These are phyloP conservation scores for Coluber constrictor DNA, from an alignment of 2,797 vertebrate species.

Conservation along the genomic window DNA sequence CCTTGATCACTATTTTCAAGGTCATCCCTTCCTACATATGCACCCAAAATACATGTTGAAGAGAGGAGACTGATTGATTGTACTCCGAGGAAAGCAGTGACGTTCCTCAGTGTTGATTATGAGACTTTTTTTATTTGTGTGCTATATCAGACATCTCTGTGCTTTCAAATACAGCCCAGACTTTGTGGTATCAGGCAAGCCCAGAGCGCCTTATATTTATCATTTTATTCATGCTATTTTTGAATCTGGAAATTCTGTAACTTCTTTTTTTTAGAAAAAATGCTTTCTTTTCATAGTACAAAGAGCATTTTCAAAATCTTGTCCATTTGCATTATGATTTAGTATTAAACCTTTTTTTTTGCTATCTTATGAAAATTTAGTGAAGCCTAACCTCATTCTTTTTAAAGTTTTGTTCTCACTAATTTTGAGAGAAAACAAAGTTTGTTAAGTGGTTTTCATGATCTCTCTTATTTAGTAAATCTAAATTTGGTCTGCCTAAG, in stretches of 20 bases:
- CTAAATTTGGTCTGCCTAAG: slow-evolving; percentile 52
- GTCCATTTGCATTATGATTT: slow-evolving; percentile 36
- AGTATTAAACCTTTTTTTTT: slow-evolving; percentile 28
- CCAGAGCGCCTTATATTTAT: slow-evolving; percentile 37
- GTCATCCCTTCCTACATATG: slow-evolving; percentile 16
- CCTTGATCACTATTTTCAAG: slow-evolving; percentile 55
- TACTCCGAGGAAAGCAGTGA: slow-evolving; percentile 42
- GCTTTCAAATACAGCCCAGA: slow-evolving; percentile 11
- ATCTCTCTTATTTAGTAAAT: slow-evolving; percentile 46
- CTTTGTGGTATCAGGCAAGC: slow-evolving; percentile 54
- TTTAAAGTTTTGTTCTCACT: slow-evolving; percentile 62
- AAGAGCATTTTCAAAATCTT: slow-evolving; percentile 25
- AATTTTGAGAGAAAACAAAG: slow-evolving; percentile 20
- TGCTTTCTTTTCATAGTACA: slow-evolving; percentile 36
- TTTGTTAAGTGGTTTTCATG: slow-evolving; percentile 40
- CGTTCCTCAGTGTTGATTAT: slow-evolving; percentile 41
- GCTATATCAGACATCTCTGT: slow-evolving; percentile 14
- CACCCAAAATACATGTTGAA: slow-evolving; percentile 42
- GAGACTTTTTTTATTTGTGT: slow-evolving; percentile 20
- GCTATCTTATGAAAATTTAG: slow-evolving; percentile 45
- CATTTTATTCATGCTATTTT: slow-evolving; percentile 42
- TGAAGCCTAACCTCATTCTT: slow-evolving; percentile 43
- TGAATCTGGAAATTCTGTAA: slow-evolving; percentile 34
- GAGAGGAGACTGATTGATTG: slow-evolving; percentile 49
- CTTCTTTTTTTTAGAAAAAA: slow-evolving; percentile 8